Conservation (phyloP, 2,797 vertebrate genomes). For the Catostomus latipinnis region DNA sequence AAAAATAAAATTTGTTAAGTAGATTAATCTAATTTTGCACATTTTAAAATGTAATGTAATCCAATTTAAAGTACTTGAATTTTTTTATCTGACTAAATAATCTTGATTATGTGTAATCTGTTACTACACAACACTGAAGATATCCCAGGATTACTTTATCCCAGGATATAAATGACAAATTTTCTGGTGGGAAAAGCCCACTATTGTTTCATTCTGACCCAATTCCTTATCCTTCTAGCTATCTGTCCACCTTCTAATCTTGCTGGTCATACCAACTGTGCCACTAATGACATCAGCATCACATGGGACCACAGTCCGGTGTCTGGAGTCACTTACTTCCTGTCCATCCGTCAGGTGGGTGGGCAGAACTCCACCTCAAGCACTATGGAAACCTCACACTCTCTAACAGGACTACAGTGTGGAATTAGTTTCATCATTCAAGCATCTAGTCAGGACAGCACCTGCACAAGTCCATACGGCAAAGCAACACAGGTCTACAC, state of each 20-base stretch:
- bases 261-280: slow-evolving; percentile 64
- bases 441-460: slow-evolving; percentile 64
- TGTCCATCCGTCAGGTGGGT: slow-evolving; percentile 55
- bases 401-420: slow-evolving; percentile 67
- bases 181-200: too few relatives aligned
- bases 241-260: slow-evolving; percentile 75
- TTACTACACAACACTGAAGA: background rate
- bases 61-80: too few relatives aligned
- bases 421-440: slow-evolving; percentile 62
- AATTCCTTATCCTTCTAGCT: slow-evolving; percentile 60
- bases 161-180: background rate
- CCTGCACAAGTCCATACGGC: slow-evolving; percentile 72
- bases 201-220: background rate
- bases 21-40: too few relatives aligned
- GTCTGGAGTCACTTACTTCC: slow-evolving; percentile 62
- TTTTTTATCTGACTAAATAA: too few relatives aligned
- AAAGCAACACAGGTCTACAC: slow-evolving; percentile 61
- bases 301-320: slow-evolving; percentile 70
- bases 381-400: slow-evolving; percentile 56
- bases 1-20: too few relatives aligned
- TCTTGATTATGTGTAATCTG: too few relatives aligned
- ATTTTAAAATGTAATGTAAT: too few relatives aligned
- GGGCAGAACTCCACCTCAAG: slow-evolving; percentile 48
- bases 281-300: slow-evolving; percentile 70
- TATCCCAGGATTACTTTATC: background rate